These are phyloP conservation scores for Synanthedon myopaeformis DNA, from an alignment of 2,888 invertebrate species.

Conservation along the genomic window DNA sequence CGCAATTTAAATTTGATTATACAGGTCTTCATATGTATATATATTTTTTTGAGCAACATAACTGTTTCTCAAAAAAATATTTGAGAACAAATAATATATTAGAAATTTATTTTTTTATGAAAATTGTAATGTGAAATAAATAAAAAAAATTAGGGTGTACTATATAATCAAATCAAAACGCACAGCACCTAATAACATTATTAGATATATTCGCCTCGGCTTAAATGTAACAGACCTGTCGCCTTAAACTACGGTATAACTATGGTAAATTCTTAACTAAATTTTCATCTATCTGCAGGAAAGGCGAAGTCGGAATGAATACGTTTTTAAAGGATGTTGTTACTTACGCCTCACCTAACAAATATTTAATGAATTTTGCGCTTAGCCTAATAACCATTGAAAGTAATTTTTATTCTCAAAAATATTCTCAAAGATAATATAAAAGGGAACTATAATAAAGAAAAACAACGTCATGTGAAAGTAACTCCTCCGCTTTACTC, in stretches of 20 bases:
- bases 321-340: background rate
- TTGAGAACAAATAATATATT: too few relatives aligned
- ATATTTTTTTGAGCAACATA: too few relatives aligned
- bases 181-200: constrained; percentile 25
- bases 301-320: background rate
- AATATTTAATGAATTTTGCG: constrained; percentile 35
- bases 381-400: constrained; percentile 46
- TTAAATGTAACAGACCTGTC: constrained; percentile 52
- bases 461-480: constrained; percentile 60
- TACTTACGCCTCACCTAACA: constrained; percentile 21
- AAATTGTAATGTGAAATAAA: too few relatives aligned
- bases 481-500: constrained; percentile 62
- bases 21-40: too few relatives aligned
- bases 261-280: constrained; percentile 49
- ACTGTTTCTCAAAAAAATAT: too few relatives aligned
- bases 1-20: too few relatives aligned
- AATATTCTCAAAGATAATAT: constrained; percentile 14
- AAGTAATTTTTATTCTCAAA: constrained; percentile 20
- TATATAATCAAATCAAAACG: constrained; percentile 38
- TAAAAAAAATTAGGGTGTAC: constrained; percentile 7
- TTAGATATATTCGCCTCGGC: constrained; percentile 43
- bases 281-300: constrained; percentile 9
- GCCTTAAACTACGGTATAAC: constrained; percentile 48
- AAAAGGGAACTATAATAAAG: constrained; percentile 50
- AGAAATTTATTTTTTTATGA: too few relatives aligned